Evolutionary conservation across 2,888 invertebrate genomes (phyloP).

Genomic region (Stenolophus ochropezus): DNA sequence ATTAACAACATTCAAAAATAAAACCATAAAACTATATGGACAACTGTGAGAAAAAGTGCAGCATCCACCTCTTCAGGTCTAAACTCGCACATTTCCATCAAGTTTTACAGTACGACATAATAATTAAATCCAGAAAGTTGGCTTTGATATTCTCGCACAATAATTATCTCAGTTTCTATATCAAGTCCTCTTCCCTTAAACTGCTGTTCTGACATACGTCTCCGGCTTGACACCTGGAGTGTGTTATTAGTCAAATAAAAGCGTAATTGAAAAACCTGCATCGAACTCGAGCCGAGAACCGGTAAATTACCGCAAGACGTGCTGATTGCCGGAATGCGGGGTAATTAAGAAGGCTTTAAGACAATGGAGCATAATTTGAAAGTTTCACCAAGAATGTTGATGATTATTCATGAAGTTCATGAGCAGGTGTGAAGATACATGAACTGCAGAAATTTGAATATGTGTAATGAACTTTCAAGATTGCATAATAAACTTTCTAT

Average conservation of each 20-base stretch:
- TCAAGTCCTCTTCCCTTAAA: not conserved
- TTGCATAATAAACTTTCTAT: too few species aligned
- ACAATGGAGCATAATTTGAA: not conserved
- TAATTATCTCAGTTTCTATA: not conserved
- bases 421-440: not conserved
- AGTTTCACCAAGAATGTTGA: not conserved
- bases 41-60: not conserved
- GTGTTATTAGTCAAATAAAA: constrained; percentile 49
- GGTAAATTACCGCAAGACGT: constrained; percentile 40
- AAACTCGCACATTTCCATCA: not conserved
- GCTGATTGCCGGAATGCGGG: constrained; percentile 16
- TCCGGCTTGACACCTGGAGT: constrained; percentile 7
- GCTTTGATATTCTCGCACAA: not conserved
- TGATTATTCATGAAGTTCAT: not conserved
- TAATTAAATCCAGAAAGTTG: not conserved
- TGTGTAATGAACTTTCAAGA: not conserved
- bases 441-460: not conserved
- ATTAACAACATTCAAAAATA: not conserved
- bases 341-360: constrained; percentile 14
- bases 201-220: too few species aligned
- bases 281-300: constrained; percentile 26
- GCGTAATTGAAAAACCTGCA: constrained; percentile 51
- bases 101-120: not conserved
- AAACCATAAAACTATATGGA: not conserved
- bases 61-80: not conserved